These are phyloP conservation scores for Pseudorhombus dupliciocellatus DNA, from an alignment of 2,113 vertebrate genomes.

Conservation along the genomic window DNA sequence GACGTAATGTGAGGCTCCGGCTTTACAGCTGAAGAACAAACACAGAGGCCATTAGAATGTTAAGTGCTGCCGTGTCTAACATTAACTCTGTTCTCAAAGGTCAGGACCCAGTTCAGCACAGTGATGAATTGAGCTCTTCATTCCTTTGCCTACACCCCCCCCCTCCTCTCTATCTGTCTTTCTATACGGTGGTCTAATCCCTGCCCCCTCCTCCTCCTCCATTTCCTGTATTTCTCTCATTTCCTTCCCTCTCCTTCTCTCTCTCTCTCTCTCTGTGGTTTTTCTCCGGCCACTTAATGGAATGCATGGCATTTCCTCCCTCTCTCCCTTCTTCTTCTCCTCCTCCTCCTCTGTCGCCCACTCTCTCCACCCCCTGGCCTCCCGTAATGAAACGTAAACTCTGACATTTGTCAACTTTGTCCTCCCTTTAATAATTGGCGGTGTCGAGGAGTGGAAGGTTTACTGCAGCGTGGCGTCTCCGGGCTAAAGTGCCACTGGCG, in stretches of 20 bases:
- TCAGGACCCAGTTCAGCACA: constrained; percentile 52
- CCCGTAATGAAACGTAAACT: constrained; percentile 77
- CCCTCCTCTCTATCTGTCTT: constrained; percentile 30
- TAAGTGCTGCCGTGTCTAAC: constrained; percentile 67
- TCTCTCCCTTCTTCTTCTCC: constrained; percentile 28
- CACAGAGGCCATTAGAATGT: constrained; percentile 65
- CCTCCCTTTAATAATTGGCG: constrained; percentile 52
- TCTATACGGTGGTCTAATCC: constrained; percentile 42
- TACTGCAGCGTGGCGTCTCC: constrained; percentile 41
- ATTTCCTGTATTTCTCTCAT: constrained; percentile 57
- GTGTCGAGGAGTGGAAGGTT: constrained; percentile 27
- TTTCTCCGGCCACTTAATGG: constrained; percentile 79
- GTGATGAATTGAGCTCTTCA: constrained; percentile 67
- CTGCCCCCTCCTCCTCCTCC: constrained; percentile 23
- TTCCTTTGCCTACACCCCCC: constrained; percentile 47
- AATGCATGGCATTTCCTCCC: constrained; percentile 77
- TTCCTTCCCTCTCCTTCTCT: constrained; percentile 34
- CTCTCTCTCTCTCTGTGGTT: constrained; percentile 58
- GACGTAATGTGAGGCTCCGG: constrained; percentile 11
- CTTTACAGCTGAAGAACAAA: constrained; percentile 59
- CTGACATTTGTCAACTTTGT: constrained; percentile 72
- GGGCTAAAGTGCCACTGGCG: constrained; percentile 32
- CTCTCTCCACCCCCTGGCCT: constrained; percentile 26
- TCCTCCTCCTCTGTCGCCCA: constrained; percentile 30
- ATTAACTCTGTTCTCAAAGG: constrained; percentile 70